Evolutionary conservation across 2,113 vertebrate genomes (phyloP).

Genomic region (Rhodinocichla rosea): DNA sequence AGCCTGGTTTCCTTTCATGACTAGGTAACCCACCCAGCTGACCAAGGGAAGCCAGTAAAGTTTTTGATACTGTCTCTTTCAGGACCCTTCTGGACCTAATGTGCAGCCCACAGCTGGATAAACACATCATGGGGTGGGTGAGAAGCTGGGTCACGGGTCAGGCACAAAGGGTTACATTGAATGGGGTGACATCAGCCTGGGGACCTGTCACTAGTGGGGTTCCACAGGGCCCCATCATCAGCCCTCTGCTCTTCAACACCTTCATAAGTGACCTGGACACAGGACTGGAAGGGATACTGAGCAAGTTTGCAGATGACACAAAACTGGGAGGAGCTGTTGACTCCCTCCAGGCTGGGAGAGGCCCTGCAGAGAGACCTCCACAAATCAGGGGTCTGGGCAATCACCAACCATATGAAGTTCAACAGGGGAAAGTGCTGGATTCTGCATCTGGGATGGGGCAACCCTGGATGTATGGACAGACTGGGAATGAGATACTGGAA

Average conservation of each 20-base stretch:
- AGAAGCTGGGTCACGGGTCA: not conserved
- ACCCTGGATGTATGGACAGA: not conserved
- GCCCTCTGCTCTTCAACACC: not conserved
- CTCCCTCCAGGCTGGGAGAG: not conserved
- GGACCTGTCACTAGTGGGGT: not conserved
- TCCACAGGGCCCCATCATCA: not conserved
- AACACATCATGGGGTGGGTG: too few relatives aligned
- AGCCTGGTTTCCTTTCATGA: not conserved
- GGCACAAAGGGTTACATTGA: not conserved
- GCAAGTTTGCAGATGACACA: not conserved
- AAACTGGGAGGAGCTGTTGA: not conserved
- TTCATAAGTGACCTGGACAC: not conserved
- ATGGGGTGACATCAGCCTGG: not conserved
- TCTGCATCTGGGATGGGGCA: not conserved
- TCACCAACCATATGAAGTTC: too few relatives aligned
- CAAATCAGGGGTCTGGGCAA: not conserved
- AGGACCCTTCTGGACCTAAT: not conserved
- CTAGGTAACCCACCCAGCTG: not conserved
- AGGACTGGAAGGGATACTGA: not conserved
- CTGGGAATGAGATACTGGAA: not conserved
- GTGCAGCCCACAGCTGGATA: not conserved
- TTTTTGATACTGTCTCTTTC: fast-evolving
- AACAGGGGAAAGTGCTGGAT: not conserved
- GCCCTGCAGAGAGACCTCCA: not conserved
- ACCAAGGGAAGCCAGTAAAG: not conserved